Percentiles rank a stretch among this genome's conserved stretches.
Evolutionary conservation across 2,113 vertebrate species (phyloP).

Genomic region (Malurus elegans): DNA sequence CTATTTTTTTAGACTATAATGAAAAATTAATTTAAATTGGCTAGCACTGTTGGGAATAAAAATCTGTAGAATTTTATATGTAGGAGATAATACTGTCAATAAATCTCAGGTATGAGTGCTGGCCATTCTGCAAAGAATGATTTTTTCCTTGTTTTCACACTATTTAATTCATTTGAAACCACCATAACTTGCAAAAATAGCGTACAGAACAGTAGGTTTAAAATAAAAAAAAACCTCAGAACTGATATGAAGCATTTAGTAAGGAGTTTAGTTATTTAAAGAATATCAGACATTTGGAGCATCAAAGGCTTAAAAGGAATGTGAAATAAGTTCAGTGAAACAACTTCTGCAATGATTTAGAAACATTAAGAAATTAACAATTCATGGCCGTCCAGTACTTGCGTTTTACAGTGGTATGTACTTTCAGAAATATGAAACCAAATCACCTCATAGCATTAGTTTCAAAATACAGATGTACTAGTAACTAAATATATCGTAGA

Average conservation of each 20-base stretch:
- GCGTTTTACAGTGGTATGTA: not conserved
- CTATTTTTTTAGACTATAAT: not conserved
- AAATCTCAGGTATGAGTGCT: not conserved
- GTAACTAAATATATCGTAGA: not conserved
- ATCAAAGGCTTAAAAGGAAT: not conserved
- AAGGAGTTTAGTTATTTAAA: not conserved
- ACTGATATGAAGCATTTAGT: not conserved
- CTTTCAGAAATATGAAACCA: not conserved
- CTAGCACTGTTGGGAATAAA: not conserved
- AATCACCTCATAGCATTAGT: not conserved
- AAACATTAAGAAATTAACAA: not conserved
- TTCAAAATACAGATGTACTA: not conserved
- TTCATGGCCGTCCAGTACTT: not conserved
- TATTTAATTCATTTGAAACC: not conserved
- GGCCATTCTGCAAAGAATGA: not conserved
- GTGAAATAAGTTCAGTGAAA: not conserved
- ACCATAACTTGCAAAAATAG: not conserved
- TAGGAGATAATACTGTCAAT: not conserved
- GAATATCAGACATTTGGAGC: not conserved
- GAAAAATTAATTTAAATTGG: conserved; percentile 38
- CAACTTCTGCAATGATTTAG: not conserved
- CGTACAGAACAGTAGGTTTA: not conserved
- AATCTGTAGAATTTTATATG: not conserved
- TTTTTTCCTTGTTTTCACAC: not conserved
- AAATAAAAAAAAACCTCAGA: not conserved